phyloP scores from a whole-genome alignment of 1,140 invertebrate genomes.

The Eupristina koningsbergeri region DNA sequence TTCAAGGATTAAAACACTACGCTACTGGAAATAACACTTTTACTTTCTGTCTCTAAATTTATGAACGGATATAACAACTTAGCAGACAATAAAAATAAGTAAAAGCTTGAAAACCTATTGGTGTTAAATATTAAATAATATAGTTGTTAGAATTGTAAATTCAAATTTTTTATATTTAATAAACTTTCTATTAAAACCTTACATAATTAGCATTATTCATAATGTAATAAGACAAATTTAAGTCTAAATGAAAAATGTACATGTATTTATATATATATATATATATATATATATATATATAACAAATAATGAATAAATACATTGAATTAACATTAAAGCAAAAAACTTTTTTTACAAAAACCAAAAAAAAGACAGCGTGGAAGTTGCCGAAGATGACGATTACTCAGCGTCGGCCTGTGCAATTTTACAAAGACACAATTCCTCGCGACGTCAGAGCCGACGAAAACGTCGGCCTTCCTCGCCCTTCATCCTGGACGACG shows the following conservation, averaged over 20 bases:
- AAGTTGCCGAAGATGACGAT: constrained; percentile 80
- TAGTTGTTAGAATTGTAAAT: neutral
- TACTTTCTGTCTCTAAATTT: too few species aligned
- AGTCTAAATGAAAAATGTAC: too few species aligned
- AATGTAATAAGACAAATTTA: neutral
- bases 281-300: too few species aligned
- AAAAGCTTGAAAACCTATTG: too few species aligned
- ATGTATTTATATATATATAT: too few species aligned
- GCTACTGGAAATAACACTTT: too few species aligned
- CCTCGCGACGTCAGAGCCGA: constrained; percentile 77
- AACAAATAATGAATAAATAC: neutral
- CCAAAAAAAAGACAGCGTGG: constrained; percentile 61
- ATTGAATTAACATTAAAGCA: neutral
- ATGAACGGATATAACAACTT: too few species aligned
- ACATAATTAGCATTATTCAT: neutral
- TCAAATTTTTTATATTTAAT: too few species aligned
- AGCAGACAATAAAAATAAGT: too few species aligned
- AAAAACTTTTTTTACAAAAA: neutral
- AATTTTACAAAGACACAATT: constrained; percentile 83
- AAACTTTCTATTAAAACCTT: too few species aligned
- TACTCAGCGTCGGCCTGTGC: constrained; percentile 87
- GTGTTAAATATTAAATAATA: too few species aligned
- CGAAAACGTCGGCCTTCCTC: constrained; percentile 79
- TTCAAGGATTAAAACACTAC: too few species aligned
- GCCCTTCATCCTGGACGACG: constrained; percentile 77